phyloP scores from a whole-genome alignment of 2,797 vertebrate species.

The Acipenser transmontanus region DNA sequence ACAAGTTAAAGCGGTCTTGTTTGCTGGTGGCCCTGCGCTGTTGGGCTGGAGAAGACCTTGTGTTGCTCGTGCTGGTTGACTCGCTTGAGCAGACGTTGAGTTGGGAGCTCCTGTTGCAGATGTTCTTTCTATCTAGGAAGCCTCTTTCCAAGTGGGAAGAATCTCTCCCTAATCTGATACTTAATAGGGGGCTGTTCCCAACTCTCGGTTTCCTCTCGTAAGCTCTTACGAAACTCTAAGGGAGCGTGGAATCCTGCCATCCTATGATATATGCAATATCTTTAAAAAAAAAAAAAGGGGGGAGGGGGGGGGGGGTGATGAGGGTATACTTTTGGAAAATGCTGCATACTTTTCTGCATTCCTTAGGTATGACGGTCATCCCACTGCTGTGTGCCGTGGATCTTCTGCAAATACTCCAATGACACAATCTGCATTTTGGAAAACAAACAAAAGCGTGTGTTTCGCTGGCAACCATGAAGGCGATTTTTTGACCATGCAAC shows the following conservation, averaged over 20 bases:
- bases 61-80: constrained; percentile 30
- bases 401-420: constrained; percentile 19
- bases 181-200: constrained; percentile 93
- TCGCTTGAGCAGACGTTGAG: constrained; percentile 29
- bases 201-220: constrained; percentile 66
- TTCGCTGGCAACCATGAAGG: constrained; percentile 14
- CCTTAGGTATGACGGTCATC: constrained; percentile 68
- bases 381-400: constrained; percentile 35
- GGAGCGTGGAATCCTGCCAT: constrained; percentile 68
- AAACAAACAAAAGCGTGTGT: constrained; percentile 17
- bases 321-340: constrained; percentile 69
- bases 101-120: constrained; percentile 46
- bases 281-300: constrained; percentile 28
- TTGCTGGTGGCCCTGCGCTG: too few species aligned
- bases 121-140: constrained; percentile 69
- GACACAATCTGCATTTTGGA: constrained; percentile 21
- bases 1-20: too few species aligned
- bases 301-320: not conserved
- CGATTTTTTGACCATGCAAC: constrained; percentile 13
- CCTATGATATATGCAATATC: constrained; percentile 65
- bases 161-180: constrained; percentile 71
- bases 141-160: constrained; percentile 78
- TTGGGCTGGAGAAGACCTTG: constrained; percentile 9
- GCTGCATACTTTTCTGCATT: constrained; percentile 82
- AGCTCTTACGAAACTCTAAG: constrained; percentile 78